phyloP scores from a whole-genome alignment of 1,140 invertebrate genomes.

The Drosophila seguyi region DNA sequence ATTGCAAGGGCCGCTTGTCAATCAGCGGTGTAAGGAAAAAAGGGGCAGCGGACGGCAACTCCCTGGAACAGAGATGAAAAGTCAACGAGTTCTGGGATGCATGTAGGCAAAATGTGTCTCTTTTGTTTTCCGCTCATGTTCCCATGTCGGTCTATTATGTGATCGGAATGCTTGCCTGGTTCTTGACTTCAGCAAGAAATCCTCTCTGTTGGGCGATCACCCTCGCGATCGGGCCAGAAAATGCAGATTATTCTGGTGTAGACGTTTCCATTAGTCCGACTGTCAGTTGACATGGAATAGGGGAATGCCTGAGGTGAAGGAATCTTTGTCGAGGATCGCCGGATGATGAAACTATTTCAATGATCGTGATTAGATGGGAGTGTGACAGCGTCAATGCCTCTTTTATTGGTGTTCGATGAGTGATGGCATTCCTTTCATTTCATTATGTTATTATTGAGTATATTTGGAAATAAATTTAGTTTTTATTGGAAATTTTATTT shows the following conservation, averaged over 20 bases:
- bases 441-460: neutral
- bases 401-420: constrained; percentile 1
- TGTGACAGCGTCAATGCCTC: constrained; percentile 1
- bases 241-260: constrained; percentile 26
- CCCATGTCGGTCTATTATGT: constrained; percentile 33
- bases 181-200: constrained; percentile 3
- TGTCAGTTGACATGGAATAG: constrained; percentile 52
- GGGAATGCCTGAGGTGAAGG: constrained; percentile 11
- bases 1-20: constrained; percentile 61
- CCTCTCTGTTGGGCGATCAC: neutral
- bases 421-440: neutral
- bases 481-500: no score
- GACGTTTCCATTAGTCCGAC: constrained; percentile 44
- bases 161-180: constrained; percentile 27
- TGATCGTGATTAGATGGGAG: constrained; percentile 13
- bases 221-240: constrained; percentile 17
- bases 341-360: constrained; percentile 28
- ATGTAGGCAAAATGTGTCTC: constrained; percentile 48
- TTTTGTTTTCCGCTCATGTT: constrained; percentile 30
- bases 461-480: neutral
- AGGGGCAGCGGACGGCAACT: constrained; percentile 15
- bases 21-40: constrained; percentile 37
- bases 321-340: constrained; percentile 2
- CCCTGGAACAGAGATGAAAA: constrained; percentile 34
- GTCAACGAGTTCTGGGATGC: constrained; percentile 44